Percentiles rank a stretch among this genome's conserved stretches.
Conservation (phyloP, 2,113 vertebrate species). For the Hyla sarda region DNA sequence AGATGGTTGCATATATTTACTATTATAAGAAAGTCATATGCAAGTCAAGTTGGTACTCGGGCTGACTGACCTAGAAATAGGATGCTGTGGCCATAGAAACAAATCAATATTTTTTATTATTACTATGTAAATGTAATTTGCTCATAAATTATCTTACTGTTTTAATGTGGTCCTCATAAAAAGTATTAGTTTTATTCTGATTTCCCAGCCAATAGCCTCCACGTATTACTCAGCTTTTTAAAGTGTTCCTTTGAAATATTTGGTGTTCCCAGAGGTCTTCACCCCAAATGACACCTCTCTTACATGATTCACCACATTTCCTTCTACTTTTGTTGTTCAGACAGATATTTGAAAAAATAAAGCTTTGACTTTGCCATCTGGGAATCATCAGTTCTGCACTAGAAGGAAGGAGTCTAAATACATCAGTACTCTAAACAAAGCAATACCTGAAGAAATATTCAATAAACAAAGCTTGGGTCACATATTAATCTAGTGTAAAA, state of each 20-base stretch:
- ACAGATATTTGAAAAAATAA: slow-evolving; percentile 66
- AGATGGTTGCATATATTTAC: no score
- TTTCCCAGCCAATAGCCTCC: not conserved
- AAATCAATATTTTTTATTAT: no score
- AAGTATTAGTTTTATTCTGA: not conserved
- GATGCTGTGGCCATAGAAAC: no score
- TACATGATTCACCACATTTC: slow-evolving; percentile 66
- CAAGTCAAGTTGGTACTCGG: no score
- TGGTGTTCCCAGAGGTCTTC: slow-evolving; percentile 71
- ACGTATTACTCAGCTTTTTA: not conserved
- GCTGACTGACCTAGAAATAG: no score
- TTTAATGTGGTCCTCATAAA: no score
- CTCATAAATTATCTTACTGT: no score
- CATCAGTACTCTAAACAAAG: slow-evolving; percentile 67
- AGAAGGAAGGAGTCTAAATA: slow-evolving; percentile 67
- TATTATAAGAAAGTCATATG: no score
- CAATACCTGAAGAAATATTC: slow-evolving; percentile 66
- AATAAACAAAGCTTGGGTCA: slow-evolving; percentile 70
- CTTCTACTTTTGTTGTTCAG: slow-evolving; percentile 63
- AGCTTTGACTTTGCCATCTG: slow-evolving; percentile 76
- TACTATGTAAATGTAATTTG: no score
- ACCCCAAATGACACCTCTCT: slow-evolving; percentile 63
- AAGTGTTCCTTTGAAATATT: slow-evolving; percentile 64
- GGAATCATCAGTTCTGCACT: slow-evolving; percentile 78
- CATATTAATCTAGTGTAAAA: slow-evolving; percentile 36